A percentile compares a stretch with the other conserved stretches of the same genome.
phyloP scores from a whole-genome alignment of 2,888 invertebrate species.

The Drosophila paranaensis region DNA sequence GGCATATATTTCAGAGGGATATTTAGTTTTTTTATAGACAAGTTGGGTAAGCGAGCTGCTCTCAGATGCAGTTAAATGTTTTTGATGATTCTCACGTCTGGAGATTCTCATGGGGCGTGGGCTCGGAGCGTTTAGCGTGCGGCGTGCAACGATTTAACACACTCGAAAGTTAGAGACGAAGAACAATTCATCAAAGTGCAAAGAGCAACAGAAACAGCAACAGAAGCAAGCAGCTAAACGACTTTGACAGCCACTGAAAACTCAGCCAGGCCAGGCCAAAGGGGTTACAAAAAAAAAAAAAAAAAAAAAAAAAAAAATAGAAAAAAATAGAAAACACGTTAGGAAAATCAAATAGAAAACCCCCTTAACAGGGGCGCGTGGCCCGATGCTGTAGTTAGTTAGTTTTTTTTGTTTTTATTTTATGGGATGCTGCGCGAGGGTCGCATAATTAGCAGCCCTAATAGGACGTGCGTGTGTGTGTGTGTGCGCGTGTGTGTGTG shows the following conservation, averaged over 20 bases:
- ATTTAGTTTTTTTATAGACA: too few relatives aligned
- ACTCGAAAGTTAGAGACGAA: slow-evolving; percentile 44
- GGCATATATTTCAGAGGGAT: too few relatives aligned
- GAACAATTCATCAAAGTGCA: slow-evolving; percentile 51
- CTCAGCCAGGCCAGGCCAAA: slow-evolving; percentile 19
- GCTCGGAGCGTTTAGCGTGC: slow-evolving; percentile 40
- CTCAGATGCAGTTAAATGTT: neutral
- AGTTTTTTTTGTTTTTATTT: neutral
- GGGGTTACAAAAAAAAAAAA: slow-evolving; percentile 37
- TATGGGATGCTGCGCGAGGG: slow-evolving; percentile 36
- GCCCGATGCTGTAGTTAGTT: slow-evolving; percentile 29
- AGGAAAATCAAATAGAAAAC: slow-evolving; percentile 22
- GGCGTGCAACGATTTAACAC: slow-evolving; percentile 69
- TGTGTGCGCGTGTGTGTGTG: slow-evolving; percentile 6
- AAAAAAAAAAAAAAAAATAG: neutral
- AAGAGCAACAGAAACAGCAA: slow-evolving; percentile 1
- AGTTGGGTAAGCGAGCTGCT: neutral
- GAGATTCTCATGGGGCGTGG: slow-evolving; percentile 24
- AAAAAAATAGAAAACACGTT: slow-evolving; percentile 7
- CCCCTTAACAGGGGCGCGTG: slow-evolving; percentile 60
- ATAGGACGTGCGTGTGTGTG: slow-evolving; percentile 24
- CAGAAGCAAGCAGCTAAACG: slow-evolving; percentile 52
- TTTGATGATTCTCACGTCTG: slow-evolving; percentile 56
- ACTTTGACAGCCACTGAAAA: slow-evolving; percentile 72
- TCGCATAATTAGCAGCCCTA: slow-evolving; percentile 72